A percentile compares a stretch with the other conserved stretches of the same genome.
These are phyloP conservation scores for Alviniconcha marisindica DNA, from an alignment of 1,140 invertebrate species.

Conservation along the genomic window DNA sequence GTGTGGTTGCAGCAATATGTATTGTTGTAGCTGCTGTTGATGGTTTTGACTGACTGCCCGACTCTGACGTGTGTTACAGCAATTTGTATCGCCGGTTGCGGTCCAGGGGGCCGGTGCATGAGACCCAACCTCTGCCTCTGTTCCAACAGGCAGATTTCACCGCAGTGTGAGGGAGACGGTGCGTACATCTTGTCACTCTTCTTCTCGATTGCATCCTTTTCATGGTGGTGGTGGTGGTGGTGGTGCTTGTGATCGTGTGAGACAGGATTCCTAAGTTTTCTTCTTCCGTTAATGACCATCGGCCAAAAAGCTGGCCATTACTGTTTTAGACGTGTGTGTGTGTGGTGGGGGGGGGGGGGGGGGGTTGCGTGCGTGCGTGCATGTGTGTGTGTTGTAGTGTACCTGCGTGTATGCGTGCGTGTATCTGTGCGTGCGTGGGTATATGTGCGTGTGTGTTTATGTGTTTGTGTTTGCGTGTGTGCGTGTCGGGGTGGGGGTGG, in stretches of 20 bases:
- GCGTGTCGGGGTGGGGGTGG: no score
- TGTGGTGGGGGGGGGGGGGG: not conserved
- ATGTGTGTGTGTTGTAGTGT: not conserved
- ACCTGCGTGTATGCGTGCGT: no score
- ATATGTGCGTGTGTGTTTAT: no score
- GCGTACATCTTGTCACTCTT: not conserved
- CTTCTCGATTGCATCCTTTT: constrained; percentile 28
- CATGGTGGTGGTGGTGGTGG: not conserved
- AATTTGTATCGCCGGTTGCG: constrained; percentile 86
- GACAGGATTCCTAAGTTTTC: not conserved
- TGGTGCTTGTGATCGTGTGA: not conserved
- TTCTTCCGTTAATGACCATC: not conserved
- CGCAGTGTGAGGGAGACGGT: constrained; percentile 53
- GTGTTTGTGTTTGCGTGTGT: no score
- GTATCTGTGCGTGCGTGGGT: no score
- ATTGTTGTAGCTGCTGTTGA: constrained; percentile 73
- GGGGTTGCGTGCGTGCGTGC: not conserved
- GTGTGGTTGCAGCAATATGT: constrained; percentile 63
- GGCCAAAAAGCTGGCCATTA: no score
- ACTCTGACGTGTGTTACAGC: constrained; percentile 78
- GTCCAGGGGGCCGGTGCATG: constrained; percentile 84
- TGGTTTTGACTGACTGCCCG: not conserved
- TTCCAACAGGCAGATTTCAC: constrained; percentile 77
- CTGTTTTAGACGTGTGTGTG: no score
- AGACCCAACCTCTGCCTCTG: constrained; percentile 90